Evolutionary conservation across 2,888 invertebrate genomes (phyloP), one percentile per base, ranked within the genome.

Genomic region (Chloroclysta siterata): DNA sequence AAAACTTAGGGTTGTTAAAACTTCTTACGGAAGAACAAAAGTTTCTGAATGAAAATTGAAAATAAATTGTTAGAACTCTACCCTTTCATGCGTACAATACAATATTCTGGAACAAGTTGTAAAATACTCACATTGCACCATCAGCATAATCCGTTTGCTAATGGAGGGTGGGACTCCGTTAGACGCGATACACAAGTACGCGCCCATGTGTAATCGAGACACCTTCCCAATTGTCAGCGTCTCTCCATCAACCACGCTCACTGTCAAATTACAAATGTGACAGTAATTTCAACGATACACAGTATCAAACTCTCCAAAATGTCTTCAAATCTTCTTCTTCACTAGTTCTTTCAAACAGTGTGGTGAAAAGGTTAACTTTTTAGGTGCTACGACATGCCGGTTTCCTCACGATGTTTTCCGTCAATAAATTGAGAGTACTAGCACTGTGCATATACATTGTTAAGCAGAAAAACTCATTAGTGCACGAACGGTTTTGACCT

Each of bases 91-190:
- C 33, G 5, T 33, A 8, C 33, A 33, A 33, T 33, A 33, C 22
- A 33, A 33, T 33, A 33, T 39, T 11, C 8, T 11, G 11, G 36
- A 39, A 11, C 11, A 11, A 11, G 36, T 11, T 33, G 33, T 29
- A 29, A 11, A 42, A 75, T 83, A 96, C 96, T 96, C 90, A 97
- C 97, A 97, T 89, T 97, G 96, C 60, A 97, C 97, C 89, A 96
- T 95, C 60, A 97, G 94, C 88, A 96, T 95, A 71, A 97, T 96
- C 76, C 97, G 94, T 86, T 97, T 96, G 90, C 97, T 97, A 79
- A 97, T 97, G 53, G 97, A 97, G 10, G 98, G 98, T 33, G 97
- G 97, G 36, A 98, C 97, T 62, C 97, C 97, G 84, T 98, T 98
- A 63, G 97, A 97, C 13, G 98, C 98, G 72, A 98, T 98, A 90